These are phyloP conservation scores for Brachystomella parvula DNA, from an alignment of 1,140 invertebrate genomes.

Conservation along the genomic window DNA sequence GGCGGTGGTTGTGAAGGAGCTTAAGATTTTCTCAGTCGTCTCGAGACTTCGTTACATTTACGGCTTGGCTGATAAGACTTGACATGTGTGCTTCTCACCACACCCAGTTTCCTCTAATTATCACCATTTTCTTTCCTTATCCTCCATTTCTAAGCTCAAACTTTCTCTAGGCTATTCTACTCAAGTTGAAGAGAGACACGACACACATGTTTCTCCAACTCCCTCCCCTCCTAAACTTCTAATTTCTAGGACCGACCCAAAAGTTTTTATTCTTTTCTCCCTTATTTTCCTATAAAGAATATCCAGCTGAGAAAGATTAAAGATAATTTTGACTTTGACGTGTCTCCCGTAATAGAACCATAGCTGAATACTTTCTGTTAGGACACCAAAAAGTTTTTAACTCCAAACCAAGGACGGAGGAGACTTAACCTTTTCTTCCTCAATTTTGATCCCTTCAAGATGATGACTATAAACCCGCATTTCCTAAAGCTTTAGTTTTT, in stretches of 20 bases:
- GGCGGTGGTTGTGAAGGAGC: too few species aligned
- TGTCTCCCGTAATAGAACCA: background rate
- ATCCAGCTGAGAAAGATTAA: background rate
- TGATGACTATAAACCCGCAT: background rate
- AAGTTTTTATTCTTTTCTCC: background rate
- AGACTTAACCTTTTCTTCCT: too few species aligned
- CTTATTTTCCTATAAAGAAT: background rate
- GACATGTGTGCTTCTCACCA: background rate
- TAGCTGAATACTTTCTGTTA: background rate
- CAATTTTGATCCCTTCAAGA: background rate
- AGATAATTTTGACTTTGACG: conserved; percentile 13
- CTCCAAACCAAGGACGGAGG: background rate
- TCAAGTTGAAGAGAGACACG: background rate
- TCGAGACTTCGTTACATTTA: too few species aligned
- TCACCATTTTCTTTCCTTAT: background rate
- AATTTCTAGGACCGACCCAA: background rate
- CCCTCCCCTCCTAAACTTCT: background rate
- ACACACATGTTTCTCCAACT: background rate
- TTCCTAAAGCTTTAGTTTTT: background rate
- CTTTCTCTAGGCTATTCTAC: background rate
- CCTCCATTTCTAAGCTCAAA: background rate
- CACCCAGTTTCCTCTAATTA: background rate
- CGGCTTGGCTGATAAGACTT: background rate
- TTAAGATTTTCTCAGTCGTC: too few species aligned
- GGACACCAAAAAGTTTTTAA: too few species aligned